Conservation (phyloP, 1,140 invertebrate species). For the Lerema accius region DNA sequence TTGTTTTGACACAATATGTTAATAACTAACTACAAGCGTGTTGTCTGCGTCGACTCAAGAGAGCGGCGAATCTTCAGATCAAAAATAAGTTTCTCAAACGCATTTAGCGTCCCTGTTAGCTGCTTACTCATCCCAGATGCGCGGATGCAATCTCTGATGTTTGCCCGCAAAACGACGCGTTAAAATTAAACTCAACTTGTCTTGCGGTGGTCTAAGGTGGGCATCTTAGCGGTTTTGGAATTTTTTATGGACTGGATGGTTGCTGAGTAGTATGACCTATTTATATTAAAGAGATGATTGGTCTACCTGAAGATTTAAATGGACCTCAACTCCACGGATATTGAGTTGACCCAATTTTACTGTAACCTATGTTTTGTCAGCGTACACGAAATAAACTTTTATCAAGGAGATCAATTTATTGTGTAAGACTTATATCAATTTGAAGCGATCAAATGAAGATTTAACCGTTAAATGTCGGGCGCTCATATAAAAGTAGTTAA, state of each 20-base stretch:
- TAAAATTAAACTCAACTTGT: conserved; percentile 47
- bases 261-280: no score
- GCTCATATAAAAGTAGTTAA: no score
- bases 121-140: conserved; percentile 54
- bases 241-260: not conserved
- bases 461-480: no score
- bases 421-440: no score
- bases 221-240: not conserved
- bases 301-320: no score
- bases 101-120: conserved; percentile 39
- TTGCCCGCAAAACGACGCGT: conserved; percentile 49
- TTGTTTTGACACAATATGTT: not conserved
- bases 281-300: no score
- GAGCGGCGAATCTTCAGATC: conserved; percentile 36
- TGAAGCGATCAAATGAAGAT: no score
- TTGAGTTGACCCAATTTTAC: no score
- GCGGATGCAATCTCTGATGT: conserved; percentile 43
- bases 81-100: conserved; percentile 42
- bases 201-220: conserved; percentile 5
- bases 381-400: no score
- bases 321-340: no score
- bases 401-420: no score
- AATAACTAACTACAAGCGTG: conserved; percentile 1
- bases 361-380: no score
- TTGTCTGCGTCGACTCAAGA: conserved; percentile 5